Base-by-base conservation (phyloP, 2,888 invertebrate species). In the Lochmaea capreae region DNA sequence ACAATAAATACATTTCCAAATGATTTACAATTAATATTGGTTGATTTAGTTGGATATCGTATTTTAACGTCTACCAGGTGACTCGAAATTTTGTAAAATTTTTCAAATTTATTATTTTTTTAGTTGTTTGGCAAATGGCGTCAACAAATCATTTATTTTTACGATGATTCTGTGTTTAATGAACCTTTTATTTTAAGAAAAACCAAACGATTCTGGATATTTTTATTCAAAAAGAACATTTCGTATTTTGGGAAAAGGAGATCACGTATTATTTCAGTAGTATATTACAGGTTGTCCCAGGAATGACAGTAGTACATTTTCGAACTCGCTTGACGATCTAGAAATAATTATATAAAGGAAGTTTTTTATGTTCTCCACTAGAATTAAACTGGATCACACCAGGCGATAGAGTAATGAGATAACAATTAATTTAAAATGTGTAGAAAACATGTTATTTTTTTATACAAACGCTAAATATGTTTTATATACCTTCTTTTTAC, bases 1-100 rank as follows among this genome's bases (percentile, higher is more conserved):
- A 43, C 57, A 67, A 67, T 67, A 67, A 67, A 59, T 67, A 67
- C 26, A 67, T 67, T 59, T 42, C 59, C 58, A 67, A 67, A 67
- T 43, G 22, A 67, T 67, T 67, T 67, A 42, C 12, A 43, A 58
- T 59, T 67, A 67, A 67, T 66, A 66, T 62, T 62, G 62, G 39
- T 16, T 42, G 39, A 42, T 42, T 43, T 62, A n/a, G 62, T 42
- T 62, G 42, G 16, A 62, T 39, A 43, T 62, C 42, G 26, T 39
- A 61, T 61, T 61, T 61, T 61, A 58, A 58, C 11, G 12, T 22
- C 10, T 58, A 33, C 59, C 59, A 33, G 33, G 59, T 12, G 26
- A 59, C 59, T 33, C 59, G 3, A 59, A n/a, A 59, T 39, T 59
- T 59, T n/a, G 26, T 59, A 59, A n/a, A 59, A 59, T 59, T 26